Evolutionary conservation across 2,888 invertebrate genomes (phyloP).

Genomic region (Phengaris arion): DNA sequence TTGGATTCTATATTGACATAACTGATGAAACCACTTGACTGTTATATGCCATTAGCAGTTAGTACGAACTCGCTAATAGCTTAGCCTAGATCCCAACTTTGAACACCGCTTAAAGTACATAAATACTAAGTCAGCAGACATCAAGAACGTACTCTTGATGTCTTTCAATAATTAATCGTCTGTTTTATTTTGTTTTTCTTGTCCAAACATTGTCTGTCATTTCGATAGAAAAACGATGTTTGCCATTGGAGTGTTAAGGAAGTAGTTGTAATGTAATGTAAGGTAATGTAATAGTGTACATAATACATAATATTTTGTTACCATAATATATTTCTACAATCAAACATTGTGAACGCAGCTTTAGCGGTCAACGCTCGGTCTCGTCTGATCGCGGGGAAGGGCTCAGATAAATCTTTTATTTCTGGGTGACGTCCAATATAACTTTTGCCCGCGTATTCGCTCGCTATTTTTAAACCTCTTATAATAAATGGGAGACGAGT

Average conservation of each 20-base stretch:
- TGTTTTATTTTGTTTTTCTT: no score
- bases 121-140: no score
- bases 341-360: background rate
- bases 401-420: conserved; percentile 42
- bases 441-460: background rate
- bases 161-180: no score
- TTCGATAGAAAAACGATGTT: no score
- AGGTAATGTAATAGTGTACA: no score
- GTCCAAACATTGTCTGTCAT: no score
- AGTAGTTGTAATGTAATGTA: no score
- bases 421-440: conserved; percentile 56
- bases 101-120: background rate
- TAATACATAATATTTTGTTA: background rate
- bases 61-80: background rate
- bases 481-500: background rate
- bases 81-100: background rate
- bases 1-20: no score
- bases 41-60: background rate
- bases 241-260: no score
- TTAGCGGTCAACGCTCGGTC: conserved; percentile 36
- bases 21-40: no score
- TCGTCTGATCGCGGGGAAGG: conserved; percentile 44
- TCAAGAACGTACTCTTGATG: no score
- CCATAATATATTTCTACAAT: background rate
- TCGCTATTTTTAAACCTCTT: background rate